Percentiles rank a stretch among this genome's conserved stretches.
phyloP scores from a whole-genome alignment of 2,888 invertebrate species.

The Ichneumoninae sp. region DNA sequence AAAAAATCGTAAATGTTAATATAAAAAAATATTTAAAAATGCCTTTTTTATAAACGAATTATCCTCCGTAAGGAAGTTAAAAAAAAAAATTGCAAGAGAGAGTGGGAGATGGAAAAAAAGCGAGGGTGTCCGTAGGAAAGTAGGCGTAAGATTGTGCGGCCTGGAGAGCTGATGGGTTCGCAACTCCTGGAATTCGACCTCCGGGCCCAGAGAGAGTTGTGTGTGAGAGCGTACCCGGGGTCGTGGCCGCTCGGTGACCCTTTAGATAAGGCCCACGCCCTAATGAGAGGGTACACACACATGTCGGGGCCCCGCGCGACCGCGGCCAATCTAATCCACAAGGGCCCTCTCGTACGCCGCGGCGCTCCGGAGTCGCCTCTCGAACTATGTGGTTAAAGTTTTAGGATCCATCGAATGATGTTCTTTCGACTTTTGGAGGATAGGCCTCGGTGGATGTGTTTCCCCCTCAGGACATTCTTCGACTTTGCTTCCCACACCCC shows the following conservation, averaged over 20 bases:
- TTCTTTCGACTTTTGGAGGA: conserved; percentile 25
- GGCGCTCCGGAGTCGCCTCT: conserved; percentile 56
- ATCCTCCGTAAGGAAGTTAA: not conserved
- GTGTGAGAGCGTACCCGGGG: conserved; percentile 77
- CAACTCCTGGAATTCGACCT: conserved; percentile 80
- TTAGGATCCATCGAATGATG: conserved; percentile 68
- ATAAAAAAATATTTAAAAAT: too few relatives aligned
- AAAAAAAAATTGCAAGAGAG: conserved; percentile 24
- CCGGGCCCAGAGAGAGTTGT: conserved; percentile 67
- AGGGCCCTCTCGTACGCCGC: conserved; percentile 64
- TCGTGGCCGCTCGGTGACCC: conserved; percentile 82
- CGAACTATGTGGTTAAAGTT: conserved; percentile 80
- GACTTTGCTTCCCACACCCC: conserved; percentile 73
- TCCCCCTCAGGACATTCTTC: conserved; percentile 74
- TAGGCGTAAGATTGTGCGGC: conserved; percentile 61
- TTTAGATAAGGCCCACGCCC: conserved; percentile 84
- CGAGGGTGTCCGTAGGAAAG: conserved; percentile 62
- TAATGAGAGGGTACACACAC: conserved; percentile 83
- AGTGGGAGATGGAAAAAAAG: conserved; percentile 38
- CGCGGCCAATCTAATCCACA: conserved; percentile 64
- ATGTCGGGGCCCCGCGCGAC: conserved; percentile 59
- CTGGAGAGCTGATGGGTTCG: conserved; percentile 67
- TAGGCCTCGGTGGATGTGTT: conserved; percentile 24
- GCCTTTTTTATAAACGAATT: not conserved
- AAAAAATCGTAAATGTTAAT: not conserved